Base-by-base conservation (phyloP, 2,113 vertebrate species). In the Capricornis sumatraensis region DNA sequence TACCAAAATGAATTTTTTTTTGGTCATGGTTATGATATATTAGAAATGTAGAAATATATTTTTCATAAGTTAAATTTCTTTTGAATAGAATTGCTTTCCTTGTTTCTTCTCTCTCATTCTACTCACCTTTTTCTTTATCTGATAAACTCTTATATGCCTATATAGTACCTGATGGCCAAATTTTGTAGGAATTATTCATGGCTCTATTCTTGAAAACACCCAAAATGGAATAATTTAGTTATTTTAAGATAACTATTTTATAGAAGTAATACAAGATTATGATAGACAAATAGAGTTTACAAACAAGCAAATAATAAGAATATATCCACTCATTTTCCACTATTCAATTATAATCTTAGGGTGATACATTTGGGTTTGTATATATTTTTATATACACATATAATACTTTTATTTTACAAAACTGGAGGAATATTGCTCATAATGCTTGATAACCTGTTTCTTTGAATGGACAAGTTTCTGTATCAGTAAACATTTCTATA, bases 351-450 rank as follows among this genome's bases (percentile, higher is more conserved):
- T 36, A 92, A 19, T 86, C 57, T 94, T 53, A 76, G 40, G 12
- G 21, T 60, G 36, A 21, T 12, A 95, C 45, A 47, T 58, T 94
- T 79, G 27, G 3, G 3, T 40, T 43, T 83, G 9, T n/a, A 58
- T 74, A 16, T 28, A 28, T 76, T 92, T 87, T 94, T 87, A 36
- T 87, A 19, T 45, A 55, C 1, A 57, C 30, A 76, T 15, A 2
- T 55, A 92, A 21, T 50, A n/a, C 87, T 95, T 93, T 89, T 57
- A 81, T 85, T 96, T 97, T 91, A n/a, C 1, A 82, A 86, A 90
- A 13, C 43, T 78, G 55, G 19, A 81, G 82, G 12, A 40, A 14
- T 62, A 11, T 58, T 86, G 10, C 55, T 55, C 2, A 36, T 36
- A 45, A 11, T 87, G 43, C 55, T 87, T 55, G 27, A 14, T 33